These are phyloP conservation scores for Drosophila merina DNA, from an alignment of 2,888 invertebrate species.

Conservation along the genomic window DNA sequence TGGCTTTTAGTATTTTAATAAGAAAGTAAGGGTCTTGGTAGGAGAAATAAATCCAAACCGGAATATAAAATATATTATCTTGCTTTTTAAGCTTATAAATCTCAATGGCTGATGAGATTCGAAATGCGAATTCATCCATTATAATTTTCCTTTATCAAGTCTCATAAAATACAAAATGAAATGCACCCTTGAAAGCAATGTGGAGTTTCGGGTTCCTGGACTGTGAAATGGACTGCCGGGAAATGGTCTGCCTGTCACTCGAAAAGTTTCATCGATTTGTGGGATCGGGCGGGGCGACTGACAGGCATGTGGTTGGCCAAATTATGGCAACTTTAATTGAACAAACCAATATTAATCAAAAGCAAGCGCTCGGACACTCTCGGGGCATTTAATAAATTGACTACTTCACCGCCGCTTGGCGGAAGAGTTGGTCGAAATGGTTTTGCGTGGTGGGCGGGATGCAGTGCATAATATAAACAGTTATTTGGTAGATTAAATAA, in stretches of 20 bases:
- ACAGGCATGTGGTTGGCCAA: slow-evolving; percentile 53
- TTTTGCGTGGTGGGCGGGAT: slow-evolving; percentile 13
- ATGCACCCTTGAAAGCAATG: neutral
- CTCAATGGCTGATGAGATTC: neutral
- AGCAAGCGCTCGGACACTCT: slow-evolving; percentile 30
- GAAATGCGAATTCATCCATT: neutral
- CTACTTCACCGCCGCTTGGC: slow-evolving; percentile 31
- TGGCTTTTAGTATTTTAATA: too few species aligned
- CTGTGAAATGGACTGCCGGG: slow-evolving; percentile 31
- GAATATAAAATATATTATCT: neutral
- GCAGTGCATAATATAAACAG: slow-evolving; percentile 55
- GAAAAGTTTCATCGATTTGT: slow-evolving; percentile 24
- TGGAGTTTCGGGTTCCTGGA: slow-evolving; percentile 1
- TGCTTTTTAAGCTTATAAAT: neutral
- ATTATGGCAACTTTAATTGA: slow-evolving; percentile 68
- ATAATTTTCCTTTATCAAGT: neutral
- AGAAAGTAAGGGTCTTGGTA: too few species aligned
- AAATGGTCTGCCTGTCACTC: slow-evolving; percentile 13
- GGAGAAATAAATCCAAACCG: too few species aligned
- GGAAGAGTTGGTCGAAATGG: slow-evolving; percentile 20
- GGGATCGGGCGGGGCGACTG: slow-evolving; percentile 6
- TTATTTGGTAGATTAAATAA: slow-evolving; percentile 69
- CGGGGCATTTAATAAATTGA: slow-evolving; percentile 60
- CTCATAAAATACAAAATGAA: slow-evolving; percentile 5
- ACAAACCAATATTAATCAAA: slow-evolving; percentile 70